Evolutionary conservation across 1,140 invertebrate genomes (phyloP), one percentile per base, ranked within the genome.

Genomic region (Aplysia californica): DNA sequence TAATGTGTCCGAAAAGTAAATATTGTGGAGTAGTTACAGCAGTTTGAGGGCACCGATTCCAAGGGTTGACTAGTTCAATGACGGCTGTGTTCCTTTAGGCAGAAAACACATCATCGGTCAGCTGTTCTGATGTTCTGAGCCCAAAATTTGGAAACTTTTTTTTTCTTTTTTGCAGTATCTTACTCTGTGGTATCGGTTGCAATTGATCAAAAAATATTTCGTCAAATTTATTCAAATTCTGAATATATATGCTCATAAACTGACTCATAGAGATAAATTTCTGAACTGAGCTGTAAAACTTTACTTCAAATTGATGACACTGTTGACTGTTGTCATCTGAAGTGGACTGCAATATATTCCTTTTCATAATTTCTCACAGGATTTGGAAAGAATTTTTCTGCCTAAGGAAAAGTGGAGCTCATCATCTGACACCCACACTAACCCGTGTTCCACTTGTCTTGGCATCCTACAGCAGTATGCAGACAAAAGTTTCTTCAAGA

Each of bases 381-480:
- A 71, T 1, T 41, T 64, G n/a, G 31, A 74, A 35, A 41, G 36
- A 23, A 3, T 56, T 20, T 36, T 70, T n/a, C 39, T 65, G 20
- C 58, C 41, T 68, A 55, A 41, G 18, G 70, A 36, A 6, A 23
- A 71, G 20, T 26, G 50, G 59, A 64, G 6, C 2, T 41, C 56
- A 20, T 20, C 31, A 2, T 10, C 31, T 29, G 35, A 33, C n/a
- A 66, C 66, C 31, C 38, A 65, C 10, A 23, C 56, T 35, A n/a
- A n/a, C n/a, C 68, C 73, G 20, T 84, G 83, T 75, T 66, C 76
- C 1, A 66, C 75, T 1, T 86, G 85, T 80, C 64, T 86, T 6
- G 85, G 84, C 33, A 81, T 86, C 26, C 76, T 86, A 61, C 81
- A 84, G 50, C 50, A 82, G 20, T 79, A 76, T 71, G 73, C 74